Evolutionary conservation across 2,888 invertebrate genomes (phyloP), one percentile per base, ranked within the genome.

Genomic region (Hydroisotoma schaefferi): DNA sequence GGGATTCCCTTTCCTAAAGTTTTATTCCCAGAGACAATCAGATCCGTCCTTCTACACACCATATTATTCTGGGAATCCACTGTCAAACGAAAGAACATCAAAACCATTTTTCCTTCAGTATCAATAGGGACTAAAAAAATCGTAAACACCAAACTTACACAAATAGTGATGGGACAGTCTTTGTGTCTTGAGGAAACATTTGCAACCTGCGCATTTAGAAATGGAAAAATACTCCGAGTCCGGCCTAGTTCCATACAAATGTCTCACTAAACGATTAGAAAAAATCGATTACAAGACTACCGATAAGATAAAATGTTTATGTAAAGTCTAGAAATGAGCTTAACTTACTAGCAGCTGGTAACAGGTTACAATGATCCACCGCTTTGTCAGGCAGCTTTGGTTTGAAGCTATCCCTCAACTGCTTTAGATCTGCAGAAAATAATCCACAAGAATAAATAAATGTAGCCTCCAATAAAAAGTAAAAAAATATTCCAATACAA

Each of bases 121-220:
- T 33, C 33, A 6, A 43, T 18, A 43, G 6, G 43, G 6, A 43
- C 8, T 33, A 33, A 33, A 33, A 15, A 6, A 43, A 10, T 3
- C 20, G 20, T 46, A 23, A 46, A 46, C 20, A 33, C 22, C 27
- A 37, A 23, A 53, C 69, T 60, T 67, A 70, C 70, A 25, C 46
- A 59, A 47, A 51, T 52, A 71, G 54, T 71, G 71, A 25, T 62
- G 60, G 15, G 63, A 57, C 4, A 67, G 40, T 61, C 67, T 68
- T 33, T 71, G 67, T 1, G 63, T 62, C 53, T 71, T 71, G 44
- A 67, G 55, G 20, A 60, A 47, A 60, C 61, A 62, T 6, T 55
- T 54, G 56, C 71, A 71, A 6, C 64, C 69, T 1, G 69, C 57
- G 40, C 71, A 71, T 46, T 63, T 62, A 1, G 66, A 66, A 15